Evolutionary conservation across 2,888 invertebrate genomes (phyloP).

Genomic region (Rhyacophila evoluta): DNA sequence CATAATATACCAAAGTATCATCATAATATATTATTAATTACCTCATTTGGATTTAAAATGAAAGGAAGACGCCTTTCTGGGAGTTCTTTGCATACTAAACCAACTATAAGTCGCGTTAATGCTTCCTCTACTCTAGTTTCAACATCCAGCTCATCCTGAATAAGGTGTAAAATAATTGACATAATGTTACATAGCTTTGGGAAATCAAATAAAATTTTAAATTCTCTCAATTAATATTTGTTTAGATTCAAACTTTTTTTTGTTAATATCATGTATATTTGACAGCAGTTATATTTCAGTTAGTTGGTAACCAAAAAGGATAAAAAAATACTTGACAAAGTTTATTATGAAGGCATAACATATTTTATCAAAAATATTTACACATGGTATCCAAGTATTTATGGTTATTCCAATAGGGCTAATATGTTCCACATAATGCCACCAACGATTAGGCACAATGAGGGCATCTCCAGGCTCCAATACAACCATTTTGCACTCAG

Average conservation of each 20-base stretch:
- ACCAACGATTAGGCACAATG: constrained; percentile 93
- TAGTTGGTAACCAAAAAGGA: no score
- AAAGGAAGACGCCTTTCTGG: constrained; percentile 65
- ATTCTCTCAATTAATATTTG: no score
- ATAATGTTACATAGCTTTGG: no score
- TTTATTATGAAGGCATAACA: no score
- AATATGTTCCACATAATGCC: constrained; percentile 95
- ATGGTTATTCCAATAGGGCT: constrained; percentile 76
- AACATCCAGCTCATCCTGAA: constrained; percentile 56
- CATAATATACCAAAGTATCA: no score
- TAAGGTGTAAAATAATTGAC: no score
- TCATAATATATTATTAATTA: constrained; percentile 56
- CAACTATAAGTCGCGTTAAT: constrained; percentile 75
- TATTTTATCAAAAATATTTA: constrained; percentile 59
- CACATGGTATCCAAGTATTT: constrained; percentile 81
- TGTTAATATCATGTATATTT: no score
- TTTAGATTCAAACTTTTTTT: no score
- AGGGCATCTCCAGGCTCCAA: constrained; percentile 89
- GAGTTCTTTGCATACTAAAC: constrained; percentile 71
- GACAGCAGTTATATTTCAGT: no score
- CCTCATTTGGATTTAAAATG: constrained; percentile 79
- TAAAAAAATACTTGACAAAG: no score
- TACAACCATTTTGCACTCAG: constrained; percentile 65
- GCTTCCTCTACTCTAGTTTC: constrained; percentile 69
- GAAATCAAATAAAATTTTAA: no score